Percentiles rank a stretch among this genome's conserved stretches.
phyloP scores from a whole-genome alignment of 2,113 vertebrate species.

The Pongo pygmaeus region DNA sequence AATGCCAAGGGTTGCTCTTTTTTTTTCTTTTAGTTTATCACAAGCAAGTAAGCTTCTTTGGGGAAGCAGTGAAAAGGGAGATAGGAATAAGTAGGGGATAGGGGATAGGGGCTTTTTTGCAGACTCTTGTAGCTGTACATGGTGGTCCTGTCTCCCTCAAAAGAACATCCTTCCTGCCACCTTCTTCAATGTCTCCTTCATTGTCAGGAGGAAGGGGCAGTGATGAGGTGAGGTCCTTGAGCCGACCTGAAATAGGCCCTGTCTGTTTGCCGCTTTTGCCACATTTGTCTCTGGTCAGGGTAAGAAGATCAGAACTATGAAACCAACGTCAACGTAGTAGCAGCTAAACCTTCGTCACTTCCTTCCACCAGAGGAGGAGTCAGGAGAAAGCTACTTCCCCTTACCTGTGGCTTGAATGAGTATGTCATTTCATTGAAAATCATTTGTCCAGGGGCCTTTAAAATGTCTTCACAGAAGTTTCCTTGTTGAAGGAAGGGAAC shows the following conservation, averaged over 20 bases:
- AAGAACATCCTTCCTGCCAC: too few relatives aligned
- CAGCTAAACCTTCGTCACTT: background rate
- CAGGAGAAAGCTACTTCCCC: background rate
- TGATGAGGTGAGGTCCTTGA: slow-evolving; percentile 89
- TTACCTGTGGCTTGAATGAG: background rate
- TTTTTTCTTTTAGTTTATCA: background rate
- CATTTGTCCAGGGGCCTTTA: background rate
- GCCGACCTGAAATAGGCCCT: background rate
- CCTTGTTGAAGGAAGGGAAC: background rate
- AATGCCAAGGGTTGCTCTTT: background rate
- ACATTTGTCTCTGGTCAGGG: background rate
- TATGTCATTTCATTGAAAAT: background rate
- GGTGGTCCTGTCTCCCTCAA: background rate
- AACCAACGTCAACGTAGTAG: background rate
- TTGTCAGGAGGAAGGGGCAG: background rate
- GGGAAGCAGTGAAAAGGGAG: background rate
- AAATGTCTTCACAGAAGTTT: background rate
- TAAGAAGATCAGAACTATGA: background rate
- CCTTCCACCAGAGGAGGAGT: background rate
- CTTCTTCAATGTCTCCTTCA: background rate
- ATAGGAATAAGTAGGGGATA: background rate
- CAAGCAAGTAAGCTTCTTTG: background rate
- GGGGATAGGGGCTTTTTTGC: background rate
- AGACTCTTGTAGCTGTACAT: background rate
- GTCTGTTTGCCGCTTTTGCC: background rate